Evolutionary conservation across 2,113 vertebrate genomes (phyloP), one percentile per base, ranked within the genome.

Genomic region (Neotoma lepida): DNA sequence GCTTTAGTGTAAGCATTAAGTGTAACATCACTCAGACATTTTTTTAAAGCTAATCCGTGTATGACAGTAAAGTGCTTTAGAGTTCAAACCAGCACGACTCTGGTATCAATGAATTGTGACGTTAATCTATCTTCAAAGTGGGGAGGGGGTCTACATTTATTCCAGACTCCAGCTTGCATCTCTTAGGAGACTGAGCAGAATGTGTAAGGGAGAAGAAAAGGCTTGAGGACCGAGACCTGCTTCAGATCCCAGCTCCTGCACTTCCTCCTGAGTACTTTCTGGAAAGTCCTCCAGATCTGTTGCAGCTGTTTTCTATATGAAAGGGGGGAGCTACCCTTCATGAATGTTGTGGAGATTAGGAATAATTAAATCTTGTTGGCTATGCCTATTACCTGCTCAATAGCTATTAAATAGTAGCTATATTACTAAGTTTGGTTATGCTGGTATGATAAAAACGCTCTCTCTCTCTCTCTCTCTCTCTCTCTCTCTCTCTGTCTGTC

Each of bases 1-100:
- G 81, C 77, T 89, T 94, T 73, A 80, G 80, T 64, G 35, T 22
- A 51, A 56, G 46, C 87, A 51, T 78, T 89, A 94, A 80, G 33
- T 5, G 5, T 44, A 89, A 87, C 44, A 76, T 81, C 90, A 64
- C 63, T 51, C 61, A 92, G 92, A 96, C 74, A 61, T 77, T 78
- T 95, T 88, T 94, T 71, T 35, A 81, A 96, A 96, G n/a, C 63
- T 93, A 88, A 93, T 93, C 89, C 44, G 26, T 12, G 0, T n/a
- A 10, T 30, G 89, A 91, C 91, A 76, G 66, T 76, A 64, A 94
- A 89, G 93, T 0, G 1, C 71, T 94, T 95, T 91, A 87, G 73
- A 89, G 71, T 95, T 74, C 44, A 46, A 92, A n/a, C 80, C 78
- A 58, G 12, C 35, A 3, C 30, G 80, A 93, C 30, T 49, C 39